A percentile compares a stretch with the other conserved stretches of the same genome.
Conservation (phyloP, 1,140 invertebrate species). For the Parasteatoda tepidariorum region DNA sequence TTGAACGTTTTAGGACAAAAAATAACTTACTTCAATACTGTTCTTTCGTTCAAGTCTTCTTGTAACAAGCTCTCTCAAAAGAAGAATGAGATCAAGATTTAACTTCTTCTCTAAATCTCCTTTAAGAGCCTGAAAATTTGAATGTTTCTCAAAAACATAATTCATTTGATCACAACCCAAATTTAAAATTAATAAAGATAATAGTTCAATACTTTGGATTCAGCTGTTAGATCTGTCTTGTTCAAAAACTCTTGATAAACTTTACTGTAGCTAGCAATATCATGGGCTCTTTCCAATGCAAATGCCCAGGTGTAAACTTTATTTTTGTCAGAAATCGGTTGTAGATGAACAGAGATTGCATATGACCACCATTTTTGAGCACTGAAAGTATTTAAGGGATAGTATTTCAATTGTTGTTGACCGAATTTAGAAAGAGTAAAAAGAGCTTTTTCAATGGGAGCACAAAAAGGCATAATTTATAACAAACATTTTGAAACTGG, state of each 20-base stretch:
- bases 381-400: too few relatives aligned
- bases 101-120: conserved; percentile 82
- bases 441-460: too few relatives aligned
- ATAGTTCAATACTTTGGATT: conserved; percentile 58
- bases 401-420: too few relatives aligned
- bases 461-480: too few relatives aligned
- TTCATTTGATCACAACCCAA: too few relatives aligned
- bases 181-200: too few relatives aligned
- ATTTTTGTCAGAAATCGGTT: conserved; percentile 69
- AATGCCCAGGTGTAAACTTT: conserved; percentile 72
- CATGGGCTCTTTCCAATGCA: conserved; percentile 75
- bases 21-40: conserved; percentile 30
- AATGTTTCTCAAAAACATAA: too few relatives aligned
- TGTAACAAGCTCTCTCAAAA: conserved; percentile 80
- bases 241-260: conserved; percentile 71
- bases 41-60: conserved; percentile 67
- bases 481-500: too few relatives aligned
- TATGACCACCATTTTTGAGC: conserved; percentile 90
- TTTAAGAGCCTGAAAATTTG: too few relatives aligned
- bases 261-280: conserved; percentile 81
- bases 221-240: conserved; percentile 63
- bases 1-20: too few relatives aligned
- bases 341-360: conserved; percentile 78
- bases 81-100: conserved; percentile 81
- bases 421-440: too few relatives aligned